Evolutionary conservation across 2,888 invertebrate genomes (phyloP), one percentile per base, ranked within the genome.

Genomic region (Balanococcus diminutus): DNA sequence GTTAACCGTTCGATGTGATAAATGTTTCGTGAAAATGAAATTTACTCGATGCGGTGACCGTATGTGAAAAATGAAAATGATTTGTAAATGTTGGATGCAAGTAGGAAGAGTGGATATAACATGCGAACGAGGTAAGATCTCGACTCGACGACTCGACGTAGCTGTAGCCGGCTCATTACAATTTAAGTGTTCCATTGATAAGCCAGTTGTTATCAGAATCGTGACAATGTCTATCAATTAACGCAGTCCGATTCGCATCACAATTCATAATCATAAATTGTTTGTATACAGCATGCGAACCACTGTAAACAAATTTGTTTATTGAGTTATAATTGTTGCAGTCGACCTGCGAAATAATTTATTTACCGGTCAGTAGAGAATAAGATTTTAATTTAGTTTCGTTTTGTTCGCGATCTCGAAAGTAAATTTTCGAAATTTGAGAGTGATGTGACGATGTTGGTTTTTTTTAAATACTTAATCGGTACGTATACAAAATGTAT

Each of bases 291-390:
- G 14, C 11, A 31, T 22, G 14, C 16, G 42, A 42, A 42, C 42
- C 42, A 42, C 14, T 16, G 31, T 72, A 72, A 72, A 72, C 72
- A 72, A 72, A 72, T 72, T 25, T 72, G 72, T 72, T 72, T 72
- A 28, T 72, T 72, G 31, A 72, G 31, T 72, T 72, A 56, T 42
- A 14, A 42, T 42, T 42, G 16, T 42, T 42, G 42, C 56, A 22
- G 22, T 19, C 6, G 56, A 56, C 1, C n/a, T 3, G 16, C 42
- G 42, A 42, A 42, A 42, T 42, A 42, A 6, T 16, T 36, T 8
- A 36, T 36, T 36, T 5, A 36, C 8, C 36, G 42, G 42, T 42
- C 16, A 42, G 42, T 42, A 16, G 2, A 36, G 36, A 5, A 8
- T 16, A 42, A 16, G 9, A 0, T 14, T 36, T 42, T 14, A 16